Evolutionary conservation across 2,797 vertebrate species (phyloP).

Genomic region (Tangara arthus): DNA sequence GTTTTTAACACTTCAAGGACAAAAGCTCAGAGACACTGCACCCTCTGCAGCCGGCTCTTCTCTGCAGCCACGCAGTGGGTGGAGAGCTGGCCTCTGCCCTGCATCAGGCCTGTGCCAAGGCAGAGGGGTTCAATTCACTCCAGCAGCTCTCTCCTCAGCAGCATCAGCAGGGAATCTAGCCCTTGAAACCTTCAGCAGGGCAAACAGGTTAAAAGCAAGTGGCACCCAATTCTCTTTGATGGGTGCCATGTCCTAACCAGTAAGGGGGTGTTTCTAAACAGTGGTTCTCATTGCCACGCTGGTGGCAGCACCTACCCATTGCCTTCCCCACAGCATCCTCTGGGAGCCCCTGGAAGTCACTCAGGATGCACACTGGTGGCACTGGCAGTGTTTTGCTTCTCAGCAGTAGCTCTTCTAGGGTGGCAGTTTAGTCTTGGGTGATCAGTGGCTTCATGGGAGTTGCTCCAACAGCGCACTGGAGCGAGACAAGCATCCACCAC

Average conservation of each 20-base stretch:
- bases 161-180: not conserved
- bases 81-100: not conserved
- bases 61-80: not conserved
- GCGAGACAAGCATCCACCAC: not conserved
- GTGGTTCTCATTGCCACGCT: not conserved
- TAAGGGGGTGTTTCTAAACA: not conserved
- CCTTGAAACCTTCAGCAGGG: not conserved
- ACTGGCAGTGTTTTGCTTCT: not conserved
- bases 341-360: not conserved
- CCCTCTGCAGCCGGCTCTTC: conserved; percentile 22
- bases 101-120: not conserved
- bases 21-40: conserved; percentile 35
- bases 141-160: not conserved
- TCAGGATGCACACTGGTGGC: not conserved
- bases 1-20: conserved; percentile 56
- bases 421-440: not conserved
- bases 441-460: not conserved
- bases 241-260: not conserved
- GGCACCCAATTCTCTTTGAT: not conserved
- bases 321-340: not conserved
- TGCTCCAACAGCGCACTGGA: not conserved
- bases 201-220: conserved; percentile 21
- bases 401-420: not conserved
- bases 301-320: not conserved
- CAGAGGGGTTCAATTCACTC: not conserved